These are phyloP conservation scores for Bimastos eiseni DNA, from an alignment of 2,888 invertebrate species.

Conservation along the genomic window DNA sequence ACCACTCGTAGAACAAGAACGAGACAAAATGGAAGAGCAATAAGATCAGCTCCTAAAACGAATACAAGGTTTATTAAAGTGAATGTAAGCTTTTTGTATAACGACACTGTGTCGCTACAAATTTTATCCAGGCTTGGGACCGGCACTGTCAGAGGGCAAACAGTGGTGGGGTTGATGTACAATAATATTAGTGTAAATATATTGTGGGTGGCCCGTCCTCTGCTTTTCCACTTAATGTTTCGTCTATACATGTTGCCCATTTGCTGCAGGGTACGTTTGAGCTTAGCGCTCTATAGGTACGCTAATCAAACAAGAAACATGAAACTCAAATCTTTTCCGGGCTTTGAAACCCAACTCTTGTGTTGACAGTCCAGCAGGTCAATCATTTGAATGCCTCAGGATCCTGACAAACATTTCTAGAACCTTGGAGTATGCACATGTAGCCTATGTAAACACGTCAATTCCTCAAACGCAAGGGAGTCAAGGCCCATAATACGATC, in stretches of 20 bases:
- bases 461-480: not conserved
- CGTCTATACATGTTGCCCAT: not conserved
- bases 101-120: too few relatives aligned
- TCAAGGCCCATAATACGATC: too few relatives aligned
- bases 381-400: not conserved
- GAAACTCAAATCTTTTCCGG: not conserved
- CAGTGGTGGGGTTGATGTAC: too few relatives aligned
- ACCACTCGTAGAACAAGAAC: not conserved
- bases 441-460: not conserved
- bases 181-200: too few relatives aligned
- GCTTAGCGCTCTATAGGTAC: not conserved
- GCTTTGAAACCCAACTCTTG: not conserved
- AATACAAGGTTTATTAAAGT: not conserved
- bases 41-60: not conserved
- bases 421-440: not conserved
- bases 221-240: not conserved
- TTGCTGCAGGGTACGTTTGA: not conserved
- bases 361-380: not conserved
- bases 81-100: too few relatives aligned
- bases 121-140: too few relatives aligned
- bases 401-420: not conserved
- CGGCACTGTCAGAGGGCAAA: too few relatives aligned
- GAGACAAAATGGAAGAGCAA: not conserved
- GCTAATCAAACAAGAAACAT: not conserved
- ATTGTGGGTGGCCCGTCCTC: not conserved